Evolutionary conservation across 2,797 vertebrate species (phyloP).

Genomic region (Sebastiscus tertius): DNA sequence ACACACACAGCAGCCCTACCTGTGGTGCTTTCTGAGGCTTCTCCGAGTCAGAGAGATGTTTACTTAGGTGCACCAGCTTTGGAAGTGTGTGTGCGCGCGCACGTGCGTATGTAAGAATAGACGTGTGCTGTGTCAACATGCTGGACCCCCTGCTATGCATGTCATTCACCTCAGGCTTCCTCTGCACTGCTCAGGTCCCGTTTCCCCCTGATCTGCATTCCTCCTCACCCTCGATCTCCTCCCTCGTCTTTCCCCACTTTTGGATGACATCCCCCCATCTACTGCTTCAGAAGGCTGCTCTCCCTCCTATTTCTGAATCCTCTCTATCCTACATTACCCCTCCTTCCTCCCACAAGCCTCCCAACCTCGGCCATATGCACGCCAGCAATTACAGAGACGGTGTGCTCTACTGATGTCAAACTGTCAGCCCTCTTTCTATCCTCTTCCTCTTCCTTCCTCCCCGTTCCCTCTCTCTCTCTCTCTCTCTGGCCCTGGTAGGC

Average conservation of each 20-base stretch:
- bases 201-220: constrained; percentile 17
- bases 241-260: not conserved
- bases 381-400: constrained; percentile 72
- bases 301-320: constrained; percentile 50
- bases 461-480: not conserved
- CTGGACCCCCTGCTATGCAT: constrained; percentile 49
- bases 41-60: constrained; percentile 31
- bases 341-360: constrained; percentile 29
- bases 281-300: constrained; percentile 37
- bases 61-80: constrained; percentile 43
- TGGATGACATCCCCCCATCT: constrained; percentile 37
- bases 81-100: not conserved
- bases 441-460: constrained; percentile 15
- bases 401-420: constrained; percentile 69
- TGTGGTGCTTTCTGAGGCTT: constrained; percentile 42
- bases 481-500: constrained; percentile 45
- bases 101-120: constrained; percentile 48
- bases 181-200: constrained; percentile 15
- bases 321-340: constrained; percentile 32
- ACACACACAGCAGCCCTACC: constrained; percentile 12
- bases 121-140: constrained; percentile 61
- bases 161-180: constrained; percentile 52
- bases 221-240: constrained; percentile 13
- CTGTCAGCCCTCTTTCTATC: constrained; percentile 64
- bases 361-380: constrained; percentile 40